Evolutionary conservation across 2,113 vertebrate genomes (phyloP).

Genomic region (Raphicerus campestris): DNA sequence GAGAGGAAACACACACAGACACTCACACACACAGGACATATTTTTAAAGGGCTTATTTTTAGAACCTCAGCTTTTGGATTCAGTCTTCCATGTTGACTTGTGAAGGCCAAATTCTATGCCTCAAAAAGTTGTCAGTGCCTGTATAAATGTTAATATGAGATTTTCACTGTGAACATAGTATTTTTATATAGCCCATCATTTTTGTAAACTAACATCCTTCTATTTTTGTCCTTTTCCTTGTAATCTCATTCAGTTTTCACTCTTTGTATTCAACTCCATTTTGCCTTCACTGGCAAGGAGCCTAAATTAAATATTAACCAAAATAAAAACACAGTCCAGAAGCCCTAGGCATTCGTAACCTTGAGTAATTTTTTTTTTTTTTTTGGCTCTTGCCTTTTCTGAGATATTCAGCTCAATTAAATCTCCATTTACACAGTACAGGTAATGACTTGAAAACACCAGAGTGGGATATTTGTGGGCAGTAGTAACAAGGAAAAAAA

Average conservation of each 20-base stretch:
- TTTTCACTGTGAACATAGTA: background rate
- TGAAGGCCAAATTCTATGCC: background rate
- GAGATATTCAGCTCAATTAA: background rate
- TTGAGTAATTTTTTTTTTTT: background rate
- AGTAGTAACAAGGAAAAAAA: background rate
- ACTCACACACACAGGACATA: background rate
- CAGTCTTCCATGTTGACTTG: background rate
- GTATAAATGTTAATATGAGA: background rate
- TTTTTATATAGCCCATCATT: background rate
- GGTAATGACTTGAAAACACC: background rate
- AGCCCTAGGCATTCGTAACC: background rate
- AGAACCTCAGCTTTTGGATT: conserved; percentile 38
- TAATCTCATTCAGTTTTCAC: background rate
- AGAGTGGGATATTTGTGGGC: background rate
- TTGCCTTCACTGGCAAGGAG: background rate
- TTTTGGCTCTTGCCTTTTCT: background rate
- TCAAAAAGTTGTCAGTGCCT: background rate
- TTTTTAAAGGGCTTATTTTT: conserved; percentile 34
- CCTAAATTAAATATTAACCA: conserved; percentile 39
- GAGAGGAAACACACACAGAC: background rate
- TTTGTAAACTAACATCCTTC: background rate
- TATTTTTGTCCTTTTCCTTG: background rate
- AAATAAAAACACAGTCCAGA: background rate
- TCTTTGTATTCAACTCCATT: background rate
- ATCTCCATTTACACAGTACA: background rate